Percentiles rank a stretch among this genome's conserved stretches.
These are phyloP conservation scores for Xylophagus ater DNA, from an alignment of 2,888 invertebrate species.

Conservation along the genomic window DNA sequence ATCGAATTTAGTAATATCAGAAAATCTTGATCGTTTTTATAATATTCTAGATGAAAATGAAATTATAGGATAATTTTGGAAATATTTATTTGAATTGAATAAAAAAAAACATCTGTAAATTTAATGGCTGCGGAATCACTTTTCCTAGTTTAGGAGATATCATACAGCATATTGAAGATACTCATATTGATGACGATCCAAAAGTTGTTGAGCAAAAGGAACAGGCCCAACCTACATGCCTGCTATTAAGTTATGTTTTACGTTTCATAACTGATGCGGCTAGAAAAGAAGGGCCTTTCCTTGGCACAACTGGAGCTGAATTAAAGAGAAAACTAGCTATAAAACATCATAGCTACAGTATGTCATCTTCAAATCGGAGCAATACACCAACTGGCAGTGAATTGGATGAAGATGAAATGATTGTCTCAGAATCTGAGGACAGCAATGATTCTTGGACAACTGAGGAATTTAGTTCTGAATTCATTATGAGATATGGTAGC, in stretches of 20 bases:
- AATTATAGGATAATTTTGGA: no score
- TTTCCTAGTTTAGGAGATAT: slow-evolving; percentile 71
- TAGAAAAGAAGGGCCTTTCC: slow-evolving; percentile 45
- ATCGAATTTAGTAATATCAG: not conserved
- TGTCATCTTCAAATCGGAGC: slow-evolving; percentile 52
- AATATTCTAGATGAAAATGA: slow-evolving; percentile 8
- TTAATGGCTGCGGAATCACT: slow-evolving; percentile 72
- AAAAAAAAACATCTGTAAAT: slow-evolving; percentile 87
- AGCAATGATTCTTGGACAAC: slow-evolving; percentile 74
- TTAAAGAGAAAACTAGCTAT: slow-evolving; percentile 39
- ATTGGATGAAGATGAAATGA: slow-evolving; percentile 57
- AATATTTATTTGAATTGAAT: no score
- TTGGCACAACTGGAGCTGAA: slow-evolving; percentile 32
- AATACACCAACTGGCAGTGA: slow-evolving; percentile 59
- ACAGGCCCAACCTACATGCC: slow-evolving; percentile 61
- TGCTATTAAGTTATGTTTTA: slow-evolving; percentile 69
- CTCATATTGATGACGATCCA: slow-evolving; percentile 76
- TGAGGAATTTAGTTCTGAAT: slow-evolving; percentile 70
- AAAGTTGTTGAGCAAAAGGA: slow-evolving; percentile 65
- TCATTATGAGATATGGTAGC: slow-evolving; percentile 63
- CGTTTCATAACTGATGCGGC: slow-evolving; percentile 63
- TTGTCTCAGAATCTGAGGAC: slow-evolving; percentile 62
- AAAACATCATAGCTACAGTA: slow-evolving; percentile 47
- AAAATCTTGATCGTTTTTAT: slow-evolving; percentile 2
- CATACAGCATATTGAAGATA: slow-evolving; percentile 80